These are phyloP conservation scores for Tachyglossus aculeatus DNA, from an alignment of 2,797 vertebrate species.

Conservation along the genomic window DNA sequence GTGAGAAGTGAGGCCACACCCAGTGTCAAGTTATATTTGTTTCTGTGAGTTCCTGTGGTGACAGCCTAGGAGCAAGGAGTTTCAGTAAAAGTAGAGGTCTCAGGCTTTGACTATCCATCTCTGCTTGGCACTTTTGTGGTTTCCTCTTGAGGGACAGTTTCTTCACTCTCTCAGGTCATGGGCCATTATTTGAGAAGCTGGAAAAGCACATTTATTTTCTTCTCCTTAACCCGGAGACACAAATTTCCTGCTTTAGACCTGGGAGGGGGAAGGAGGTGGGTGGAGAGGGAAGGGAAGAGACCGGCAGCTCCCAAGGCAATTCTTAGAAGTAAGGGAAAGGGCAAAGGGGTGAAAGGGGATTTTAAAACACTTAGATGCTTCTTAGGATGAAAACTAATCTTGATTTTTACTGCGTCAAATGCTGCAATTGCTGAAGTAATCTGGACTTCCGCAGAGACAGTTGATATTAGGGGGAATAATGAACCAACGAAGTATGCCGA, in stretches of 20 bases:
- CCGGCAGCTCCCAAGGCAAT: background rate
- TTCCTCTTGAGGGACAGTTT: conserved; percentile 55
- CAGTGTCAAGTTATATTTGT: background rate
- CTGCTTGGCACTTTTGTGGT: conserved; percentile 55
- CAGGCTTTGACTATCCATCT: conserved; percentile 33
- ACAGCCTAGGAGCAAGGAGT: background rate
- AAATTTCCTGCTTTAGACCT: conserved; percentile 42
- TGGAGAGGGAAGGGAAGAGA: no score
- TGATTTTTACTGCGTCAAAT: conserved; percentile 6
- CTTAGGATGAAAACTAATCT: conserved; percentile 11
- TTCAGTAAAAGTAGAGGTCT: background rate
- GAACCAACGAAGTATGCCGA: conserved; percentile 18
- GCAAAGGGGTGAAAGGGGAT: background rate
- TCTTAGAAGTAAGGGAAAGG: conserved; percentile 5
- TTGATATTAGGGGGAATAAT: conserved; percentile 25
- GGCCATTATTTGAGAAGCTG: conserved; percentile 51
- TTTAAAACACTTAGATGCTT: conserved; percentile 20
- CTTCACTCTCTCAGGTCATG: conserved; percentile 35
- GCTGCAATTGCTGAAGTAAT: conserved; percentile 20
- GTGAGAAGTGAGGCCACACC: background rate
- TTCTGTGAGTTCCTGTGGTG: conserved; percentile 3
- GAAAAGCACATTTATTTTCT: conserved; percentile 59
- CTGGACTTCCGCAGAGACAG: conserved; percentile 17
- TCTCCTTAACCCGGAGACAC: conserved; percentile 42
- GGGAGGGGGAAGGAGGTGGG: background rate